Conservation (phyloP, 1,140 invertebrate species). For the Dinothrombium tinctorium region DNA sequence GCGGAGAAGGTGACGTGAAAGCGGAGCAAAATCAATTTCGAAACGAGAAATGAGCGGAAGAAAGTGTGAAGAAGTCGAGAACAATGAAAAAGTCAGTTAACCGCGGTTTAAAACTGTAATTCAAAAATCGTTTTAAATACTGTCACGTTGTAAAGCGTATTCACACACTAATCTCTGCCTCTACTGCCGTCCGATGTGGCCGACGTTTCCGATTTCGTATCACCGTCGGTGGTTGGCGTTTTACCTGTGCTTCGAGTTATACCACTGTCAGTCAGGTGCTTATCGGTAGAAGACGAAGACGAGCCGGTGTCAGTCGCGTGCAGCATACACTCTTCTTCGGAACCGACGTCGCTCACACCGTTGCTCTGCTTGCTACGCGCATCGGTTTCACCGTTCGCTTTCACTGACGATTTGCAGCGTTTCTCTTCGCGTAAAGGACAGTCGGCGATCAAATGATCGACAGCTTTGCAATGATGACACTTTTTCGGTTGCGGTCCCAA, state of each 20-base stretch:
- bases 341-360: not conserved
- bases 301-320: constrained; percentile 1
- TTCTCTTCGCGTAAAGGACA: constrained; percentile 33
- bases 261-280: constrained; percentile 2
- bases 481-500: constrained; percentile 62
- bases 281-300: constrained; percentile 1
- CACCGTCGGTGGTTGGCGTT: constrained; percentile 4
- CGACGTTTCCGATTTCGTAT: constrained; percentile 5
- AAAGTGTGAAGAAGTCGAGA: too few relatives aligned
- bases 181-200: too few relatives aligned
- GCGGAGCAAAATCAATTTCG: too few relatives aligned
- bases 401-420: constrained; percentile 2
- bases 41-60: too few relatives aligned
- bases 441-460: constrained; percentile 60
- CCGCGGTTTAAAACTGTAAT: too few relatives aligned
- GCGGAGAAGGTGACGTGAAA: too few relatives aligned
- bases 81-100: too few relatives aligned
- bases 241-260: not conserved
- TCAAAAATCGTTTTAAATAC: too few relatives aligned
- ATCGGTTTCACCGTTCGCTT: constrained; percentile 2
- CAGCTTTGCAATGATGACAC: constrained; percentile 62
- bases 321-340: constrained; percentile 4
- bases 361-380: not conserved
- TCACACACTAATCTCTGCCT: too few relatives aligned
- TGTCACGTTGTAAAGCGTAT: too few relatives aligned